Base-by-base conservation (phyloP, 2,113 vertebrate genomes). In the Piliocolobus tephrosceles region DNA sequence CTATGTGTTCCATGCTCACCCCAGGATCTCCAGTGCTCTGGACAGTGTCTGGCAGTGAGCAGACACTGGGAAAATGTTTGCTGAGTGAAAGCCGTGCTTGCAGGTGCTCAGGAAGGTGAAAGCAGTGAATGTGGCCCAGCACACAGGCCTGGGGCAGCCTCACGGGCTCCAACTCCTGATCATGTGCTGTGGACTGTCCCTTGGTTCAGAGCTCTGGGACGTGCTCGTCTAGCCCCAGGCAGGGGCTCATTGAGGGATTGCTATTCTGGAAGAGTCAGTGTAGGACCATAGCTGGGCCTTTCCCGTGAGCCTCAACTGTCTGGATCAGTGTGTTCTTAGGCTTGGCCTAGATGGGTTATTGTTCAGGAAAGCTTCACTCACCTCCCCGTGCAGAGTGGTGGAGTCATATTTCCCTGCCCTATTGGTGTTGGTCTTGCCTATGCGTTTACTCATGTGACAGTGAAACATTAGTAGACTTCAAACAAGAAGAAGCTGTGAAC, bases 171-270 rank as follows among this genome's bases (percentile, higher is more conserved):
- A 23, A 43, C 88, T 57, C 6, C 8, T 52, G 45, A 64, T 1
- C 14, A 2, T 23, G 35, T 35, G 18, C 13, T 58, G 57, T 20
- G 30, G 43, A 25, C 12, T 0, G 2, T 27, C 45, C 3, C 32
- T 57, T 23, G 40, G 8, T 27, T 30, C 0, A 10, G 52, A n/a
- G 32, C 32, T 25, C 35, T 83, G 61, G 35, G 45, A n/a, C 17
- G 20, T 17, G 43, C n/a, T 80, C 5, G 3, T 27, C 47, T 25
- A 50, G 27, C 25, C 22, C 22, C 0, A 0, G 20, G 52, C 12
- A 64, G 61, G 86, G 52, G 17, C 47, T 89, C 64, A 38, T 12
- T 0, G 27, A 94, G 80, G 66, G 20, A 2, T 0, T 30, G 23
- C 14, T 55, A 1, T 3, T 5, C 55, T 50, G 27, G 25, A 80